Percentiles rank a stretch among this genome's conserved stretches.
Conservation (phyloP, 2,113 vertebrate genomes). For the Myotis lucifugus region DNA sequence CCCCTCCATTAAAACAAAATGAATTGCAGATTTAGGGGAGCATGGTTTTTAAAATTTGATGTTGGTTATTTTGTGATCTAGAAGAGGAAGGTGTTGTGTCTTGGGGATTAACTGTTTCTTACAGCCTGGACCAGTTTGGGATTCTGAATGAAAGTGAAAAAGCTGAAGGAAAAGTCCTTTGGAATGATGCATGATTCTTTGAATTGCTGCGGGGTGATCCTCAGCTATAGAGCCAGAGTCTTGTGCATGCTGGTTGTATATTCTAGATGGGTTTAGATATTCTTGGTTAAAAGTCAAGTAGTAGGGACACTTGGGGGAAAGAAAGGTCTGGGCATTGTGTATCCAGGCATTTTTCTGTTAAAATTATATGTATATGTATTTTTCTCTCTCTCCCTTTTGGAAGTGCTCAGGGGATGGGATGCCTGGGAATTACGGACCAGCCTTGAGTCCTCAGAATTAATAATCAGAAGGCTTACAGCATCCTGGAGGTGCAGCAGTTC, state of each 20-base stretch:
- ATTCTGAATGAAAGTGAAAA: constrained; percentile 76
- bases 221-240: constrained; percentile 71
- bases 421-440: constrained; percentile 72
- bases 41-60: constrained; percentile 80
- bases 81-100: constrained; percentile 79
- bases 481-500: constrained; percentile 77
- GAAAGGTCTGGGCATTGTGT: constrained; percentile 69
- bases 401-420: constrained; percentile 71
- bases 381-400: not conserved
- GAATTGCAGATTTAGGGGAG: constrained; percentile 84
- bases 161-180: constrained; percentile 74
- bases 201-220: constrained; percentile 76
- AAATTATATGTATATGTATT: constrained; percentile 41
- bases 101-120: constrained; percentile 82
- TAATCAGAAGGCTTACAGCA: constrained; percentile 70
- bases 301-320: constrained; percentile 60
- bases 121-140: constrained; percentile 73
- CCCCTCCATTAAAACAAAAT: not conserved
- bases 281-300: constrained; percentile 85
- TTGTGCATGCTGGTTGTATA: constrained; percentile 80
- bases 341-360: constrained; percentile 62
- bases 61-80: constrained; percentile 77
- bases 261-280: constrained; percentile 84
- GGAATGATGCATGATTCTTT: constrained; percentile 79
- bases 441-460: constrained; percentile 73